Percentiles rank a stretch among this genome's conserved stretches.
These are phyloP conservation scores for Channallabes apus DNA, from an alignment of 2,797 vertebrate species.

Conservation along the genomic window DNA sequence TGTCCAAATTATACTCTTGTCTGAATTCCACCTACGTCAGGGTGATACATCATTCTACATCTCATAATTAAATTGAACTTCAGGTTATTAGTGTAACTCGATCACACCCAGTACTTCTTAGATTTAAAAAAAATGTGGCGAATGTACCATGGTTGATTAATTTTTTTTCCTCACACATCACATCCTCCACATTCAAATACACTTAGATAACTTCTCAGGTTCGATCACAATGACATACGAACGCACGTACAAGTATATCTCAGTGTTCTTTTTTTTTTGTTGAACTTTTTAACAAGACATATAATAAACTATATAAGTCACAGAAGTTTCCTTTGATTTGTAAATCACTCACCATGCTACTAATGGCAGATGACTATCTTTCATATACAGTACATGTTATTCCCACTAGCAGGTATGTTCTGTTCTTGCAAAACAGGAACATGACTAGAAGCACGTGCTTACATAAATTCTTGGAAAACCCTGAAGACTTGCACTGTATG, in stretches of 20 bases:
- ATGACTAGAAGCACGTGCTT: slow-evolving; percentile 24
- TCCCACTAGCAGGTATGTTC: slow-evolving; percentile 22
- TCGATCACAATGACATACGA: slow-evolving; percentile 12
- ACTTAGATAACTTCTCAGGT: background rate
- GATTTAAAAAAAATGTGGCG: slow-evolving; percentile 11
- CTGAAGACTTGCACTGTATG: slow-evolving; percentile 6
- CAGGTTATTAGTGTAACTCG: slow-evolving; percentile 30
- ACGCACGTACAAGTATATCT: background rate
- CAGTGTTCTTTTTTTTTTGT: background rate
- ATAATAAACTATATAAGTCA: background rate
- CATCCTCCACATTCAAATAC: slow-evolving; percentile 33
- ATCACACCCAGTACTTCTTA: slow-evolving; percentile 40
- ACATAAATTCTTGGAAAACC: slow-evolving; percentile 30
- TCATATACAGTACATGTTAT: background rate
- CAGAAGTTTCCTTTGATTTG: background rate
- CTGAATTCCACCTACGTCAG: background rate
- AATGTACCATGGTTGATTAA: slow-evolving; percentile 42
- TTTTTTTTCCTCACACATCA: slow-evolving; percentile 37
- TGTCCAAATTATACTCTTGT: background rate
- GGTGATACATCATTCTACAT: slow-evolving; percentile 31
- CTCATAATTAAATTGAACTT: slow-evolving; percentile 24
- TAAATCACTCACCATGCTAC: background rate
- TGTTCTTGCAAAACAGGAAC: slow-evolving; percentile 28
- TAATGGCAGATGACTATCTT: slow-evolving; percentile 5
- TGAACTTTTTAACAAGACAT: background rate